Percentiles rank a stretch among this genome's conserved stretches.
phyloP scores from a whole-genome alignment of 1,140 invertebrate genomes.

The Heliothis subflexa region DNA sequence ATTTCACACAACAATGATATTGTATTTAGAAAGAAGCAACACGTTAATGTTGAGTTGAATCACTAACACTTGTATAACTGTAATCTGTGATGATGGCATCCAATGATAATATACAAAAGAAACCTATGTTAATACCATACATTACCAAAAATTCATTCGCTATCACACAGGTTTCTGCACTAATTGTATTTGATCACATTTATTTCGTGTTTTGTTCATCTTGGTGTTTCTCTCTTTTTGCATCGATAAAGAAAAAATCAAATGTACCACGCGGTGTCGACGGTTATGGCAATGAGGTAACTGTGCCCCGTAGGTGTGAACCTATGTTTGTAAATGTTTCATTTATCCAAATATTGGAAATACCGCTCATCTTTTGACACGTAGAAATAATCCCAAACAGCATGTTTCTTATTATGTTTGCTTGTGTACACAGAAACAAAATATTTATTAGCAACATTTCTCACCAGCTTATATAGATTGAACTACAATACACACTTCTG shows the following conservation, averaged over 20 bases:
- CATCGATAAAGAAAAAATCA: slow-evolving; percentile 90
- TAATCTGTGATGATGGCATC: slow-evolving; percentile 52
- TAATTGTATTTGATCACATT: slow-evolving; percentile 58
- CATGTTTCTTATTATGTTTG: slow-evolving; percentile 49
- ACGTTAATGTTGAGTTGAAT: slow-evolving; percentile 41
- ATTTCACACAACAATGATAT: background rate
- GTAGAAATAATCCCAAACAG: slow-evolving; percentile 55
- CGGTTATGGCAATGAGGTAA: slow-evolving; percentile 97
- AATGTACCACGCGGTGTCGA: slow-evolving; percentile 97
- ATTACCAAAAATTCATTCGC: slow-evolving; percentile 22
- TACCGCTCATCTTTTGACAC: slow-evolving; percentile 54
- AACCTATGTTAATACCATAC: slow-evolving; percentile 29
- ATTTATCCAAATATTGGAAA: slow-evolving; percentile 50
- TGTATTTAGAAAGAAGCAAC: background rate
- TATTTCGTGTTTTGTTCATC: slow-evolving; percentile 85
- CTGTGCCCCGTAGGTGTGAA: slow-evolving; percentile 76
- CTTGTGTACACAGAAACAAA: slow-evolving; percentile 29
- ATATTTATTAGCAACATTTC: slow-evolving; percentile 35
- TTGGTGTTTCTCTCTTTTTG: slow-evolving; percentile 87
- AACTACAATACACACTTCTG: slow-evolving; percentile 32
- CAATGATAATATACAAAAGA: slow-evolving; percentile 12
- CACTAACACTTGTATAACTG: slow-evolving; percentile 41
- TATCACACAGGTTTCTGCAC: slow-evolving; percentile 58
- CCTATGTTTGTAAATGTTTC: slow-evolving; percentile 59
- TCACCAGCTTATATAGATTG: slow-evolving; percentile 49